Percentiles rank a stretch among this genome's conserved stretches.
Conservation (phyloP, 2,888 invertebrate species). For the Cryptocephalus moraei region DNA sequence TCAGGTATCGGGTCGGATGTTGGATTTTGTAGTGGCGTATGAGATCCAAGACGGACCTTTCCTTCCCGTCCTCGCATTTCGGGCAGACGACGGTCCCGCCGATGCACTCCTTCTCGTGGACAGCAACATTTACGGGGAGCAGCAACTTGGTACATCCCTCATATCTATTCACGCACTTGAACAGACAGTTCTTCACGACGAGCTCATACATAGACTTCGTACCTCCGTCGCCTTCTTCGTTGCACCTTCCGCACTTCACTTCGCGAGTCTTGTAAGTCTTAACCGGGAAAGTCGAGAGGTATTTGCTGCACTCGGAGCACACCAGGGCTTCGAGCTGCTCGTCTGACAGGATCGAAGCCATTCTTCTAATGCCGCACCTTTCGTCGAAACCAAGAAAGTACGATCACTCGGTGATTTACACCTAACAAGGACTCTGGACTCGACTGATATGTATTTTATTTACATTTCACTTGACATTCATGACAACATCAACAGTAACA, state of each 20-base stretch:
- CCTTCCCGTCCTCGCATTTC: slow-evolving; percentile 1
- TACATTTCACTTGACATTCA: no score
- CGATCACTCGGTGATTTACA: no score
- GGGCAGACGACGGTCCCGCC: slow-evolving; percentile 5
- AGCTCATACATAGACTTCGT: slow-evolving; percentile 5
- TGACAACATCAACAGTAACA: no score
- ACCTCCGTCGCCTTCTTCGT: slow-evolving; percentile 6
- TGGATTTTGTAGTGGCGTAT: no score
- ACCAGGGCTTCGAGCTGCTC: slow-evolving; percentile 5
- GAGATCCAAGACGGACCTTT: no score
- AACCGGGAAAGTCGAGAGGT: slow-evolving; percentile 9
- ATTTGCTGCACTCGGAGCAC: slow-evolving; percentile 9
- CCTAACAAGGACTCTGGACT: no score
- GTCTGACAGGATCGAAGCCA: slow-evolving; percentile 11
- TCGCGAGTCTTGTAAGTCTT: slow-evolving; percentile 9
- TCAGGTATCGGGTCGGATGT: no score
- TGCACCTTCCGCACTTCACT: slow-evolving; percentile 14
- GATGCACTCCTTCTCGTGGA: slow-evolving; percentile 9
- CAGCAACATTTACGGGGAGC: slow-evolving; percentile 5
- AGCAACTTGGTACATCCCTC: slow-evolving; percentile 11
- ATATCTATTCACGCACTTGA: slow-evolving; percentile 11
- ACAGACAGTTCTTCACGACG: slow-evolving; percentile 7
- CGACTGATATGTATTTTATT: no score
- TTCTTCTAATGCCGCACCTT: not conserved
- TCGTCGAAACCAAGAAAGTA: no score